These are phyloP conservation scores for Lasiommata megera DNA, from an alignment of 2,888 invertebrate genomes.

Conservation along the genomic window DNA sequence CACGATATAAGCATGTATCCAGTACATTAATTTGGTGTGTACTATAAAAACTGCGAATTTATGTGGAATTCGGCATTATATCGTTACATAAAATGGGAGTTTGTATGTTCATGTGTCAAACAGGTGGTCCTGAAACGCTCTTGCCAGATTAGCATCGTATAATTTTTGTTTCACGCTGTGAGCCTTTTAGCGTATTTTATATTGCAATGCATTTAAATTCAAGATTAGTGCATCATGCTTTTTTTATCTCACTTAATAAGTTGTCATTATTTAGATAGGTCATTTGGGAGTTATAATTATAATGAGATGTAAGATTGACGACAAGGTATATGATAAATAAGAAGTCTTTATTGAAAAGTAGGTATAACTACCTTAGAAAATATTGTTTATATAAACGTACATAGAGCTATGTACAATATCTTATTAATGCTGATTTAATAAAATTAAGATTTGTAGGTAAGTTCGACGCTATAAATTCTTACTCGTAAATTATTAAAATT, in stretches of 20 bases:
- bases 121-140: constrained; percentile 61
- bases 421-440: too few species aligned
- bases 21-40: constrained; percentile 60
- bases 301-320: too few species aligned
- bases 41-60: constrained; percentile 71
- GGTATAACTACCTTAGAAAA: too few species aligned
- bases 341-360: too few species aligned
- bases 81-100: constrained; percentile 61
- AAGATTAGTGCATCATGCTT: constrained; percentile 44
- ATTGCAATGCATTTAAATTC: constrained; percentile 64
- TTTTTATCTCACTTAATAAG: constrained; percentile 22
- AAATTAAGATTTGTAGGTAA: too few species aligned
- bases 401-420: too few species aligned
- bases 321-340: too few species aligned
- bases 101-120: constrained; percentile 63
- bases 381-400: too few species aligned
- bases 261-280: background rate
- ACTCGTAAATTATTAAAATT: too few species aligned
- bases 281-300: too few species aligned
- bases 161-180: constrained; percentile 63
- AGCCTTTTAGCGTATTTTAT: constrained; percentile 52
- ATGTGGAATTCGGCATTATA: constrained; percentile 52
- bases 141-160: constrained; percentile 49
- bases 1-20: constrained; percentile 40
- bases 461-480: too few species aligned